Evolutionary conservation across 1,140 invertebrate genomes (phyloP), one percentile per base, ranked within the genome.

Genomic region (Matsumurasca onukii): DNA sequence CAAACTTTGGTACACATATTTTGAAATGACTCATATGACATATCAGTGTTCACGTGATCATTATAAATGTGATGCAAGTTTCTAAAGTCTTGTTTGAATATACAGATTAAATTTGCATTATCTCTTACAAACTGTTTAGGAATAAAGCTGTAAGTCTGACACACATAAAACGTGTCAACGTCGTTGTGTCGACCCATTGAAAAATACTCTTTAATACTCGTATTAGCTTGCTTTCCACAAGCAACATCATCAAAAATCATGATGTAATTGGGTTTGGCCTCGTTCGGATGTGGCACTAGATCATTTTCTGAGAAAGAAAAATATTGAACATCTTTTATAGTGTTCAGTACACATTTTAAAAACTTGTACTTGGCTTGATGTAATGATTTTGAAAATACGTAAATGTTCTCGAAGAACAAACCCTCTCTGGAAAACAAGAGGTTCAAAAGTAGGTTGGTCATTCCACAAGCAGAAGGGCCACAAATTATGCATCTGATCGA

Each of bases 11-110:
- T 34, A 39, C 67, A 69, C 3, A 69, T 34, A 13, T 45, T 45
- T 64, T 31, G 3, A 52, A 70, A 66, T 12, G 3, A 48, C 22
- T 67, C 64, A 61, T 20, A 67, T n/a, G 49, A 48, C 25, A 59
- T 45, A 30, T 67, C 49, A 25, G 64, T 22, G 9, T 17, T 63
- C 78, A 81, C 68, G 31, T 78, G 75, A 74, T 80, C 78, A 73
- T 78, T 73, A 70, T 79, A 80, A 22, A 79, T 66, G 71, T 79
- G 78, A 69, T 74, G 77, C 9, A 80, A 65, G 74, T 81, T 81
- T 5, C 74, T 71, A 48, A 76, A 73, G 75, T 81, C 77, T 71
- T 80, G 77, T 69, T 74, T 75, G 69, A 81, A 81, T 15, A 80
- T 1, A 51, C 78, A 69, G 24, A 81, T 68, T 22, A 81, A 73